Evolutionary conservation across 2,888 invertebrate species (phyloP).

Genomic region (Galeopsomyia nigrocyanea): DNA sequence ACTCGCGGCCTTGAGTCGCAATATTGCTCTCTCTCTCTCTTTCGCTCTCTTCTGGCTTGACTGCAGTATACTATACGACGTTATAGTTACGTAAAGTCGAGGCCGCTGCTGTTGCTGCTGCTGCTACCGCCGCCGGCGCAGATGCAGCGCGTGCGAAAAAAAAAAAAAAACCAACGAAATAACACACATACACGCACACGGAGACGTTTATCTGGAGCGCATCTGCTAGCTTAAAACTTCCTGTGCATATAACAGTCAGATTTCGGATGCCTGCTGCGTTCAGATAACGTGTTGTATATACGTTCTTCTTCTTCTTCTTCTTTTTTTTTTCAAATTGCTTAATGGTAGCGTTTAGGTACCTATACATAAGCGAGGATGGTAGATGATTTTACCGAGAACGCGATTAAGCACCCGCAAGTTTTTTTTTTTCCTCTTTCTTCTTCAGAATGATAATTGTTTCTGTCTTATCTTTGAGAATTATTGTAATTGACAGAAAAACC

Average conservation of each 20-base stretch:
- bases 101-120: conserved; percentile 5
- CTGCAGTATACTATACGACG: background rate
- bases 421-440: too few relatives aligned
- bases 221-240: conserved; percentile 20
- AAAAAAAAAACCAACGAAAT: background rate
- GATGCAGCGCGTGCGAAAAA: background rate
- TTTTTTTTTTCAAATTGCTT: too few relatives aligned
- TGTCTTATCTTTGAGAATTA: too few relatives aligned
- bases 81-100: conserved; percentile 33
- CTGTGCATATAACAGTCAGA: too few relatives aligned
- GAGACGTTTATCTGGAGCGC: conserved; percentile 14
- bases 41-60: conserved; percentile 22
- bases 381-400: too few relatives aligned
- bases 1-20: conserved; percentile 63
- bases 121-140: background rate
- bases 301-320: background rate
- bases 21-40: conserved; percentile 54
- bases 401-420: too few relatives aligned
- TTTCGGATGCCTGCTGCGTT: background rate
- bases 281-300: background rate
- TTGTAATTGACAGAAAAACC: too few relatives aligned
- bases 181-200: too few relatives aligned
- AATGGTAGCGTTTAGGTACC: too few relatives aligned
- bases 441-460: too few relatives aligned
- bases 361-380: too few relatives aligned